Conservation (phyloP, 2,888 invertebrate species). For the Lepeophtheirus nordmannii region DNA sequence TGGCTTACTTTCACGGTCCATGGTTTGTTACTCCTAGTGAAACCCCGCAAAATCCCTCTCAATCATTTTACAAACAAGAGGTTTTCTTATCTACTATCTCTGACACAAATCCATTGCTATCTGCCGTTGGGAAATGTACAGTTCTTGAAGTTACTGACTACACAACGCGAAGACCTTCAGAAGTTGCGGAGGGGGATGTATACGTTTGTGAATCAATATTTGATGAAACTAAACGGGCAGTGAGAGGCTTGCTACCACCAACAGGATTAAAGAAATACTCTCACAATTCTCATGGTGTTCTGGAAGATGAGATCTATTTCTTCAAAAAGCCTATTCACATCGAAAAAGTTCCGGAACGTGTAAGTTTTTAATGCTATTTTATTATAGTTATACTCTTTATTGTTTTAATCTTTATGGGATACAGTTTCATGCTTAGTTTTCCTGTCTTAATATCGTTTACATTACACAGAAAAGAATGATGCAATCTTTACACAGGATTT, state of each 20-base stretch:
- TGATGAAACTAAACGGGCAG: conserved; percentile 65
- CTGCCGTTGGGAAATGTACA: conserved; percentile 75
- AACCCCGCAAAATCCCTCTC: conserved; percentile 54
- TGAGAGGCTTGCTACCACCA: conserved; percentile 48
- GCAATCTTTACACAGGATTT: too few species aligned
- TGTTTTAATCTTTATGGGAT: too few species aligned
- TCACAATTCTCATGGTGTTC: conserved; percentile 57
- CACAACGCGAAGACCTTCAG: conserved; percentile 66
- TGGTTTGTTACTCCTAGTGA: conserved; percentile 79
- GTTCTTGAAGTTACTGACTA: conserved; percentile 43
- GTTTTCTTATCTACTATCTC: conserved; percentile 76
- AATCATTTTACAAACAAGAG: conserved; percentile 83
- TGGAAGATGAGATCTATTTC: conserved; percentile 79
- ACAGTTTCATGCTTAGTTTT: too few species aligned
- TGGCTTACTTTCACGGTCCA: conserved; percentile 81
- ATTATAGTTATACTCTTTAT: too few species aligned
- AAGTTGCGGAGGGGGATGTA: conserved; percentile 77
- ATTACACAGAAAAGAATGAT: too few species aligned
- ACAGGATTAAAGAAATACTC: conserved; percentile 54
- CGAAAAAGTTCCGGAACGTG: conserved; percentile 32
- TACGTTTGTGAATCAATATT: conserved; percentile 83
- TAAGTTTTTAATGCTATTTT: neutral
- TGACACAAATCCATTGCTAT: conserved; percentile 74
- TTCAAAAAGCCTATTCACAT: conserved; percentile 42
- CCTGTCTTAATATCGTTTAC: too few species aligned